Evolutionary conservation across 2,797 vertebrate genomes (phyloP).

Genomic region (Pipistrellus pygmaeus): DNA sequence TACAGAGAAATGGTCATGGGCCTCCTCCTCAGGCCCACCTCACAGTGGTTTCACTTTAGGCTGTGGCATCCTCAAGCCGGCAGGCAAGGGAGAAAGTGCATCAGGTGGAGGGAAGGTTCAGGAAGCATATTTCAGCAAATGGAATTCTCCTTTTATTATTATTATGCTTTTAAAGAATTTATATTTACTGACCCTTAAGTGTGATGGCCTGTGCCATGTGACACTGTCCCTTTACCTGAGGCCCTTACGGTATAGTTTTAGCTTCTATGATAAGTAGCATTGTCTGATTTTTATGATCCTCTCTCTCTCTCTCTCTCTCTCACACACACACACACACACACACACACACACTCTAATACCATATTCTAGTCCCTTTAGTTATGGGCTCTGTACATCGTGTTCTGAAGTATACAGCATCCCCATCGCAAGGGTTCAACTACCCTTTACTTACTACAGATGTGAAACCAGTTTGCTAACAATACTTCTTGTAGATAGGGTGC

Average conservation of each 20-base stretch:
- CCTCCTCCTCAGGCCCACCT: neutral
- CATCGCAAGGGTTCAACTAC: neutral
- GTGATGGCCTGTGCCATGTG: neutral
- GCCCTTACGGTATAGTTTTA: neutral
- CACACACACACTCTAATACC: fast-evolving
- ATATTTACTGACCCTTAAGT: neutral
- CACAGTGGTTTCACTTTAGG: neutral
- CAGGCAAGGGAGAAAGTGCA: neutral
- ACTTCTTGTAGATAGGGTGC: neutral
- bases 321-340: neutral
- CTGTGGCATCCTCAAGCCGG: neutral
- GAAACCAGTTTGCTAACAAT: neutral
- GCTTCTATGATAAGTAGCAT: neutral
- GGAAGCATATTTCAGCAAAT: neutral
- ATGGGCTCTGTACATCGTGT: neutral
- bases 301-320: neutral
- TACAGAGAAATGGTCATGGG: neutral
- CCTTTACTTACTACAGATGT: neutral
- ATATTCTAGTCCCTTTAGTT: neutral
- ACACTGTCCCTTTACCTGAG: neutral
- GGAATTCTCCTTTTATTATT: no score
- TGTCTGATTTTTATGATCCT: neutral
- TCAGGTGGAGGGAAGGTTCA: neutral
- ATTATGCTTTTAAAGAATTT: neutral
- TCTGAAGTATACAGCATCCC: neutral